phyloP scores from a whole-genome alignment of 1,140 invertebrate genomes.

The Procambarus clarkii region DNA sequence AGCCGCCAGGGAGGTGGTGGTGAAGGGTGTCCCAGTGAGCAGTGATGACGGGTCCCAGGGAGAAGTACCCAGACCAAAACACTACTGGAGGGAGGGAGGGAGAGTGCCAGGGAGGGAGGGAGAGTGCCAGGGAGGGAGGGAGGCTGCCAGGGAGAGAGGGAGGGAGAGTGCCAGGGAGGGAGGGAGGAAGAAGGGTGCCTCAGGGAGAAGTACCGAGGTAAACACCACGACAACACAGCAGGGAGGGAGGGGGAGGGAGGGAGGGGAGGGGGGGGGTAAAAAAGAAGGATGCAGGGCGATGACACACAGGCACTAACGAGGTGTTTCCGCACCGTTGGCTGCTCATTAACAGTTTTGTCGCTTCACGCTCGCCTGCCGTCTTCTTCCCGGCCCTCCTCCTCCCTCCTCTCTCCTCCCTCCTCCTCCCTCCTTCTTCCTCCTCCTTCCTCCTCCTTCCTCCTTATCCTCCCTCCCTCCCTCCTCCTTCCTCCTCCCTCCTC shows the following conservation, averaged over 20 bases:
- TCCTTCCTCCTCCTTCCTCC: not conserved
- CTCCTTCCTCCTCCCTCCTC: not conserved
- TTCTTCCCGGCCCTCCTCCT: not conserved
- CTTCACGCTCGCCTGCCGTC: constrained; percentile 42
- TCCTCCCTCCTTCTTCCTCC: not conserved
- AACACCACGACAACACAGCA: not conserved
- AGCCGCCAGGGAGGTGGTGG: no score
- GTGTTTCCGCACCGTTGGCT: constrained; percentile 57
- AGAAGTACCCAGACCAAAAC: no score
- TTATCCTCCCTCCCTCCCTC: not conserved
- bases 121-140: constrained; percentile 41
- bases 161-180: not conserved
- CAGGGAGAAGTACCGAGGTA: not conserved
- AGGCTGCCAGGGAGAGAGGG: constrained; percentile 29
- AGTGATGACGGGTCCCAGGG: no score
- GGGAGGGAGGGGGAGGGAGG: not conserved
- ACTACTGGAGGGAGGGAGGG: no score
- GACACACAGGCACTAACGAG: constrained; percentile 62
- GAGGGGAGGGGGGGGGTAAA: not conserved
- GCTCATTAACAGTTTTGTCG: constrained; percentile 65
- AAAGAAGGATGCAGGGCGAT: not conserved
- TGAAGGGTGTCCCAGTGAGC: no score
- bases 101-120: no score
- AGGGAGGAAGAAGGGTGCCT: not conserved
- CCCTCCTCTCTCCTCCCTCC: not conserved